phyloP scores from a whole-genome alignment of 2,113 vertebrate species.

The Onychorhynchus coronatus region DNA sequence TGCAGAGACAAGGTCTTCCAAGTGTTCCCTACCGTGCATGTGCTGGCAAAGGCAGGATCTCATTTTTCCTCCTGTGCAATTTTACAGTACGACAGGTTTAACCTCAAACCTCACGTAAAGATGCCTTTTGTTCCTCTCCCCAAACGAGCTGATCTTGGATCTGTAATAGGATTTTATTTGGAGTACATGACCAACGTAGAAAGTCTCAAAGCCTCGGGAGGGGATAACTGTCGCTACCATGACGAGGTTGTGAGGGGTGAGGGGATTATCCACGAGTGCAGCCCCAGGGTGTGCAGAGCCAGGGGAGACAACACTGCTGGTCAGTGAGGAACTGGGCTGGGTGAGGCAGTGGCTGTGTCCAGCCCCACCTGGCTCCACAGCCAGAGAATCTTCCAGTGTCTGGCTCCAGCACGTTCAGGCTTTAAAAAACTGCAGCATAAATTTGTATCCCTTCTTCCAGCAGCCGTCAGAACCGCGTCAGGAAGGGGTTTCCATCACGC shows the following conservation, averaged over 20 bases:
- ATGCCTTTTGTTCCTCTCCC: neutral
- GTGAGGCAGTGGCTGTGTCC: neutral
- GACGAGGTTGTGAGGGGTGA: neutral
- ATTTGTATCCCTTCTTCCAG: slow-evolving; percentile 22
- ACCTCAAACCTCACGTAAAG: neutral
- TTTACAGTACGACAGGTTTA: neutral
- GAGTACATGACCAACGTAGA: slow-evolving; percentile 11
- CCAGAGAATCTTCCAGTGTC: neutral
- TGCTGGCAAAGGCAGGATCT: neutral
- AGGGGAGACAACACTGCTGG: slow-evolving; percentile 55
- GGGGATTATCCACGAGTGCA: slow-evolving; percentile 1
- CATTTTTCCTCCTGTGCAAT: neutral
- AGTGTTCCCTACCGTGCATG: neutral
- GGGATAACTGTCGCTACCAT: neutral
- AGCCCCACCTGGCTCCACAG: neutral
- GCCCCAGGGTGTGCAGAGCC: neutral
- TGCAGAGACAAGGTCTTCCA: neutral
- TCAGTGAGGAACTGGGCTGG: slow-evolving; percentile 1
- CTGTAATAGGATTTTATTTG: slow-evolving; percentile 36
- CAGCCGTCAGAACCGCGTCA: neutral
- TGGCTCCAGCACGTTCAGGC: slow-evolving; percentile 28
- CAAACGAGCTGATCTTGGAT: neutral
- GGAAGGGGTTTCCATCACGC: neutral
- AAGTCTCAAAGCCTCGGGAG: neutral
- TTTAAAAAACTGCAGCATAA: slow-evolving; percentile 41